Conservation (phyloP, 2,888 invertebrate genomes). For the Elysia crispata region DNA sequence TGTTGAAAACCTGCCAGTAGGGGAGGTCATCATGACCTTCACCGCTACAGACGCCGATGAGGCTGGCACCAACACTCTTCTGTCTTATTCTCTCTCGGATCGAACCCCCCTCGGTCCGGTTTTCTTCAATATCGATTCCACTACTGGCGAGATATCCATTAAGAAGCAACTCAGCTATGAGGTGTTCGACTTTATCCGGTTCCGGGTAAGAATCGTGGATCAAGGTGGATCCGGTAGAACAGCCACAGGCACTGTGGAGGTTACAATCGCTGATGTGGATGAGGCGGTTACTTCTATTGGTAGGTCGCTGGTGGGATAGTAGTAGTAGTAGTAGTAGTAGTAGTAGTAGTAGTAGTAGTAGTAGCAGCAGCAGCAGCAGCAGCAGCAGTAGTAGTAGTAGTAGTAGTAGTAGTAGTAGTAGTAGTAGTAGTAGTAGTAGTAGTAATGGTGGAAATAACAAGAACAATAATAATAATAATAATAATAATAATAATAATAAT, state of each 20-base stretch:
- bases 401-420: constrained; percentile 19
- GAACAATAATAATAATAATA: neutral
- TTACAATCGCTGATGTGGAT: constrained; percentile 12
- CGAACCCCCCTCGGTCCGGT: neutral
- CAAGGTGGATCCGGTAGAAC: constrained; percentile 30
- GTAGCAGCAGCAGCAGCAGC: neutral
- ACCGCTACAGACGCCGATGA: neutral
- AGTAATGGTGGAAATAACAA: neutral
- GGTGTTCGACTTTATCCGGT: constrained; percentile 9
- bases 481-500: neutral
- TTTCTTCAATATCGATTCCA: constrained; percentile 25
- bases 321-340: too few relatives aligned
- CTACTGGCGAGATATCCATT: constrained; percentile 6
- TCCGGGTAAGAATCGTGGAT: constrained; percentile 36
- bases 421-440: neutral
- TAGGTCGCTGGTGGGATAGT: too few relatives aligned
- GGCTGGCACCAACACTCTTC: constrained; percentile 1
- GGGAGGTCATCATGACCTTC: too few relatives aligned
- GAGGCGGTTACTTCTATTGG: neutral
- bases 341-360: constrained; percentile 12
- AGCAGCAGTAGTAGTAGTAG: constrained; percentile 13
- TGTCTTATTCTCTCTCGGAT: neutral
- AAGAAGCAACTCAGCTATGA: constrained; percentile 1
- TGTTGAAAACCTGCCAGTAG: constrained; percentile 17
- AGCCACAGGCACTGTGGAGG: constrained; percentile 32